Conservation (phyloP, 37 sponge, comb jelly and placozoan species). For the Geodia barretti region DNA sequence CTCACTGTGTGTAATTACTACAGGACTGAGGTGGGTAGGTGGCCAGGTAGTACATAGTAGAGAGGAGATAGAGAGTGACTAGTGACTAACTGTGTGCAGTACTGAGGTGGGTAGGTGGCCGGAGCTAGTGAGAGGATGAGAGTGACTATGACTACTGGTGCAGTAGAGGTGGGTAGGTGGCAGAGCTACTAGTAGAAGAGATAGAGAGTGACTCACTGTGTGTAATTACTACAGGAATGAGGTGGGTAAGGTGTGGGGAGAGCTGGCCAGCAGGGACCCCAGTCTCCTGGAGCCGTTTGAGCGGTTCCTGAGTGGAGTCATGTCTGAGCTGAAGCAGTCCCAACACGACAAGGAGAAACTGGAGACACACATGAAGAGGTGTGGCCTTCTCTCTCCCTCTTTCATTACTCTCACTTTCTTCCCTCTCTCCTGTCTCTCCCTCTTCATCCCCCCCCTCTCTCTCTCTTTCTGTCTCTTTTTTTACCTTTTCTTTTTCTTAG, state of each 20-base stretch:
- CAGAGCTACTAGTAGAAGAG: too few relatives aligned
- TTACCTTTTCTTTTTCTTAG: too few relatives aligned
- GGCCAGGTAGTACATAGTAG: too few relatives aligned
- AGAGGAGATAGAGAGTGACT: too few relatives aligned
- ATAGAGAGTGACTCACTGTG: neutral
- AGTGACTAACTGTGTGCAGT: too few relatives aligned
- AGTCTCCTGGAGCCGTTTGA: slow-evolving; percentile 51
- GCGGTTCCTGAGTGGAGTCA: slow-evolving; percentile 41
- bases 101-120: too few relatives aligned
- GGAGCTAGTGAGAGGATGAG: too few relatives aligned
- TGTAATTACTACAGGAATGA: slow-evolving; percentile 3
- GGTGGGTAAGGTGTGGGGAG: slow-evolving; percentile 29
- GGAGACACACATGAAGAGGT: slow-evolving; percentile 44
- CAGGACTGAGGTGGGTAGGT: too few relatives aligned
- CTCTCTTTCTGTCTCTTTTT: too few relatives aligned
- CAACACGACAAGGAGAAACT: slow-evolving; percentile 22
- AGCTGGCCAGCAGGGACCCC: slow-evolving; percentile 24
- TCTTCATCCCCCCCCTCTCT: too few relatives aligned
- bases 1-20: too few relatives aligned
- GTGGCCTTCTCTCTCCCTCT: too few relatives aligned
- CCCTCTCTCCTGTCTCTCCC: neutral
- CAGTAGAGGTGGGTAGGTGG: neutral
- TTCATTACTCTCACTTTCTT: neutral
- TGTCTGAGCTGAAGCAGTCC: slow-evolving; percentile 35
- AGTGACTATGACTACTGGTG: neutral